Conservation (phyloP, 2,113 vertebrate genomes). For the Zosterops japonicus region DNA sequence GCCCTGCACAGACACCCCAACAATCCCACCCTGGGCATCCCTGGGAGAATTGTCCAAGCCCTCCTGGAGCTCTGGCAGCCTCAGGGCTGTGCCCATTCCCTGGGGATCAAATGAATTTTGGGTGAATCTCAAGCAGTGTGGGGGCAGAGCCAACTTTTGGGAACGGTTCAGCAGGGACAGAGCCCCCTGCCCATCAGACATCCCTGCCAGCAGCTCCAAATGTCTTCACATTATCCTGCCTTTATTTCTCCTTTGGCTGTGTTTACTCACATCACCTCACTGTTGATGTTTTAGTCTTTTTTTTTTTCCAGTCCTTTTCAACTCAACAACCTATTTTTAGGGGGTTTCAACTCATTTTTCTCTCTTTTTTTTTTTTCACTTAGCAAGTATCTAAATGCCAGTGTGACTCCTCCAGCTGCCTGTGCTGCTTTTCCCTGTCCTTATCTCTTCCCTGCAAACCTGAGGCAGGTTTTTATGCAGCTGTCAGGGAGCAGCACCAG, state of each 20-base stretch:
- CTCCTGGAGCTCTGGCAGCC: not conserved
- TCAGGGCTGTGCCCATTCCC: rapidly evolving
- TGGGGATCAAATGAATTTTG: not conserved
- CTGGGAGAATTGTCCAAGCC: rapidly evolving
- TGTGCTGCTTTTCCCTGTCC: not conserved
- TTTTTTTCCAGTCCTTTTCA: not conserved
- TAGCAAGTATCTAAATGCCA: not conserved
- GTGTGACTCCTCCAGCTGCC: not conserved
- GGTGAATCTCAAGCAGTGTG: not conserved
- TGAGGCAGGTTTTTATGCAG: not conserved
- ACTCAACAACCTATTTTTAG: not conserved
- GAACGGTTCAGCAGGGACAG: not conserved
- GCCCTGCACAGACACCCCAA: not conserved
- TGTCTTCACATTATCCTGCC: not conserved
- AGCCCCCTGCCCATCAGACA: rapidly evolving
- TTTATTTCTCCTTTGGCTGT: not conserved
- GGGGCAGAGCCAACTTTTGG: not conserved
- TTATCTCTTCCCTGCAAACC: conserved; percentile 18
- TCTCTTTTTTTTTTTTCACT: not conserved
- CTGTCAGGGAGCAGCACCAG: not conserved
- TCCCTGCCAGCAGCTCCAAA: not conserved
- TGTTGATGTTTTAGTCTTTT: not conserved
- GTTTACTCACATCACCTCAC: not conserved
- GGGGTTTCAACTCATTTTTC: not conserved
- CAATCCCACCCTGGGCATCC: not conserved